Conservation (phyloP, 2,888 invertebrate genomes). For the Mythimna lalbum region DNA sequence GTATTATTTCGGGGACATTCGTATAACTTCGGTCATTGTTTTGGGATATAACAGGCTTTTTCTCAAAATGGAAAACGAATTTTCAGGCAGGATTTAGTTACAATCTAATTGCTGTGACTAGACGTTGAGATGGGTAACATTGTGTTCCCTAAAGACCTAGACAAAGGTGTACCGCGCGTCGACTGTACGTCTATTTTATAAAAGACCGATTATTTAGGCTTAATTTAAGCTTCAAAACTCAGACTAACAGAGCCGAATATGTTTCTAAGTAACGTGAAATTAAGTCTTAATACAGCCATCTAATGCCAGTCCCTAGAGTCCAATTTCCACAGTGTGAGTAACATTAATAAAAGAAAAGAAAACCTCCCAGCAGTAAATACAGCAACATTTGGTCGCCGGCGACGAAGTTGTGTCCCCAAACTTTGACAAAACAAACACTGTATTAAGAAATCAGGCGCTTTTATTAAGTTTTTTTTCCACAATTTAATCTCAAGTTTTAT, state of each 20-base stretch:
- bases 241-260: background rate
- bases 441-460: slow-evolving; percentile 35
- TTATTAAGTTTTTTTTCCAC: slow-evolving; percentile 52
- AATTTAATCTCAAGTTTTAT: slow-evolving; percentile 51
- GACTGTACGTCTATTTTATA: background rate
- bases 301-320: slow-evolving; percentile 24
- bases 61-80: slow-evolving; percentile 16
- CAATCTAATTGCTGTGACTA: slow-evolving; percentile 32
- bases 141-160: slow-evolving; percentile 4
- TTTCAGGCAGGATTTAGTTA: slow-evolving; percentile 31
- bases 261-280: slow-evolving; percentile 9
- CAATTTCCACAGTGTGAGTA: slow-evolving; percentile 15
- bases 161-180: background rate
- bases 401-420: slow-evolving; percentile 26
- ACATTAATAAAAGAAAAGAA: slow-evolving; percentile 32
- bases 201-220: background rate
- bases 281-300: background rate
- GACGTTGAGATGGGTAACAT: slow-evolving; percentile 40
- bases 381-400: slow-evolving; percentile 13
- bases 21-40: slow-evolving; percentile 36
- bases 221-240: background rate
- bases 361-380: slow-evolving; percentile 12
- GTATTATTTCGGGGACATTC: slow-evolving; percentile 34
- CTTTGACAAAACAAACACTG: slow-evolving; percentile 52
- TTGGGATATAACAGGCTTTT: slow-evolving; percentile 1